phyloP scores from a whole-genome alignment of 2,888 invertebrate genomes.

The Eulithis prunata region DNA sequence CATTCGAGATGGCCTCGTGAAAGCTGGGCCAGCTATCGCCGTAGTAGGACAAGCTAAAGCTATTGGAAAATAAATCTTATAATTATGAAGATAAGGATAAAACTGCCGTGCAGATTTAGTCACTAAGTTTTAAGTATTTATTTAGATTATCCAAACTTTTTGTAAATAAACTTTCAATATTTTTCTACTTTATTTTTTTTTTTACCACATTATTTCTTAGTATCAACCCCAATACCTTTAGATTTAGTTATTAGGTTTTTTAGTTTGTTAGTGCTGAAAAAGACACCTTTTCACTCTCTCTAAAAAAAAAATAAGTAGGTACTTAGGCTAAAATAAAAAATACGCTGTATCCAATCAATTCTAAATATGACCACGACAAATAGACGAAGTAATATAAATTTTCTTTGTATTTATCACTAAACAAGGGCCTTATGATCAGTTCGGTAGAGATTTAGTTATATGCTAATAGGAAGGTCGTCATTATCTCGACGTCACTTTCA shows the following conservation, averaged over 20 bases:
- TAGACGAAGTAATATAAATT: too few species aligned
- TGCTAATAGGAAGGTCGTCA: too few species aligned
- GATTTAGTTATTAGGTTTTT: neutral
- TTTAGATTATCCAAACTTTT: neutral
- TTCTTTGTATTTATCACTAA: too few species aligned
- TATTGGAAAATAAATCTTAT: constrained; percentile 47
- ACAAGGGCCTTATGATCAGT: too few species aligned
- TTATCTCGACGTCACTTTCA: too few species aligned
- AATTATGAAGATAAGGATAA: neutral
- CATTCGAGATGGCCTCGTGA: constrained; percentile 56
- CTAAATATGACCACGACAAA: too few species aligned
- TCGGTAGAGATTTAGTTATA: too few species aligned
- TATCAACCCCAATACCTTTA: too few species aligned
- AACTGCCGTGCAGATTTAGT: neutral
- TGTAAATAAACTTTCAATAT: constrained; percentile 11
- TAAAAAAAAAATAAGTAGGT: too few species aligned
- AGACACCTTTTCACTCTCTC: too few species aligned
- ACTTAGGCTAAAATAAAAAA: too few species aligned
- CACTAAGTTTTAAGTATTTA: constrained; percentile 15
- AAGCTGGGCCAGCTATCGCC: constrained; percentile 56
- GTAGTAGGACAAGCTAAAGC: constrained; percentile 52
- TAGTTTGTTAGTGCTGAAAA: neutral
- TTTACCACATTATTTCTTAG: neutral
- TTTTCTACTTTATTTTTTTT: constrained; percentile 6
- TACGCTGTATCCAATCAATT: too few species aligned